Base-by-base conservation (phyloP, 2,888 invertebrate genomes). In the Iselma pallidipennis region DNA sequence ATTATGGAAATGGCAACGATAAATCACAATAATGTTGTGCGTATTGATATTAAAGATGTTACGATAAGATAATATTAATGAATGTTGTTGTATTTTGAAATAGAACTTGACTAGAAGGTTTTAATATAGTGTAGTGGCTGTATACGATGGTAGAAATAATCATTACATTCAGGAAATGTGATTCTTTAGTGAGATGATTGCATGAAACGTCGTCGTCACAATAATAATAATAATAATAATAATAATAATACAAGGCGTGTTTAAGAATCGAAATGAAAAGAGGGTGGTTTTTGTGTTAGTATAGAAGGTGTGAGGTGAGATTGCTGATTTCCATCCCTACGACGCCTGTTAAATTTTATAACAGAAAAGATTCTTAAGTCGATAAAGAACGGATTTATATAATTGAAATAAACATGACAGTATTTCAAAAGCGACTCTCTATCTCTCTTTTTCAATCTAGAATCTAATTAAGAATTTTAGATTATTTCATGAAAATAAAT, bases 331-430 rank as follows among this genome's bases (percentile, higher is more conserved):
- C 6, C 37, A 37, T 16, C 37, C 37, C 33, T 10, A 9, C 16
- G 6, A 37, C 37, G 7, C n/a, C n/a, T n/a, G 37, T 37, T 37
- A 37, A 37, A 37, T 37, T 37, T 37, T 16, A n/a, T n/a, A 66
- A 33, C 45, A 14, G 60, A 66, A 69, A 63, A 69, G 69, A 70
- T 37, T 16, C 16, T 16, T 70, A 61, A 69, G 70, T 70, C 71
- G 69, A 71, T 71, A 74, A 74, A 71, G 67, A 70, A 71, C 70
- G 74, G 76, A 75, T 75, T 76, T 76, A 71, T 75, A 74, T 77
- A 78, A 76, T 76, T 76, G 76, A 78, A 78, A 78, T 78, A 79
- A 78, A 78, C 78, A 78, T 77, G 74, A 74, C 75, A 74, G 75
- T 72, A 74, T 75, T 77, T 75, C 76, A 74, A 72, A 37, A 76